These are phyloP conservation scores for Esox lucius DNA, from an alignment of 2,797 vertebrate species.

Conservation along the genomic window DNA sequence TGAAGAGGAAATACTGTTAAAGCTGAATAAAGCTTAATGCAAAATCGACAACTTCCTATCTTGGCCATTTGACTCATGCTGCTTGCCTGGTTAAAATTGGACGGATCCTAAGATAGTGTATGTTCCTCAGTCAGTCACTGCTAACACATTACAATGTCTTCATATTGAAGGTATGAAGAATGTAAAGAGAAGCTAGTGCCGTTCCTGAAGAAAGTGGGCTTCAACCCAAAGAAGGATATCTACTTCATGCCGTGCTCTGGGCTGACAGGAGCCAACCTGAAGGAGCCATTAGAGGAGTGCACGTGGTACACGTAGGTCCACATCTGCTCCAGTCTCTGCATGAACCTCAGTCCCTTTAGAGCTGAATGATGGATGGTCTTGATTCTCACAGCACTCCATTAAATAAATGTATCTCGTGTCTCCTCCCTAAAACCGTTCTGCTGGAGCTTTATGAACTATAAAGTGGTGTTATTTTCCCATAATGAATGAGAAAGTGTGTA, in stretches of 20 bases:
- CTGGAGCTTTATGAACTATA: neutral
- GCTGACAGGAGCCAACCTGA: conserved; percentile 96
- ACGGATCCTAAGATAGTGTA: neutral
- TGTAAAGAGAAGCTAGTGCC: conserved; percentile 99
- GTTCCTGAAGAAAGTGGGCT: conserved; percentile 98
- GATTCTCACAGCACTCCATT: neutral
- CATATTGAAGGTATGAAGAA: conserved; percentile 88
- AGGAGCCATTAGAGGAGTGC: conserved; percentile 89
- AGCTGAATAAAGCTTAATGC: neutral
- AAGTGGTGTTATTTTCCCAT: neutral
- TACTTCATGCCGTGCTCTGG: conserved; percentile 99
- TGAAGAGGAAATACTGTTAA: neutral
- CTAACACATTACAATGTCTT: neutral
- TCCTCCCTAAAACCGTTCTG: neutral
- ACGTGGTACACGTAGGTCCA: conserved; percentile 94
- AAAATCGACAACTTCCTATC: neutral
- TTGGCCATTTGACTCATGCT: neutral
- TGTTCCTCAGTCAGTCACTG: neutral
- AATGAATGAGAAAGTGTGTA: neutral
- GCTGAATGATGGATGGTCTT: conserved; percentile 4
- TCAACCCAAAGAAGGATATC: conserved; percentile 99
- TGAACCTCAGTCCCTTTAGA: neutral
- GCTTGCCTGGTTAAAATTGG: neutral
- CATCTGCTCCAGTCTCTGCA: neutral
- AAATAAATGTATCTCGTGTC: neutral